A percentile compares a stretch with the other conserved stretches of the same genome.
These are phyloP conservation scores for Tyrophagus putrescentiae DNA, from an alignment of 1,140 invertebrate species.

Conservation along the genomic window DNA sequence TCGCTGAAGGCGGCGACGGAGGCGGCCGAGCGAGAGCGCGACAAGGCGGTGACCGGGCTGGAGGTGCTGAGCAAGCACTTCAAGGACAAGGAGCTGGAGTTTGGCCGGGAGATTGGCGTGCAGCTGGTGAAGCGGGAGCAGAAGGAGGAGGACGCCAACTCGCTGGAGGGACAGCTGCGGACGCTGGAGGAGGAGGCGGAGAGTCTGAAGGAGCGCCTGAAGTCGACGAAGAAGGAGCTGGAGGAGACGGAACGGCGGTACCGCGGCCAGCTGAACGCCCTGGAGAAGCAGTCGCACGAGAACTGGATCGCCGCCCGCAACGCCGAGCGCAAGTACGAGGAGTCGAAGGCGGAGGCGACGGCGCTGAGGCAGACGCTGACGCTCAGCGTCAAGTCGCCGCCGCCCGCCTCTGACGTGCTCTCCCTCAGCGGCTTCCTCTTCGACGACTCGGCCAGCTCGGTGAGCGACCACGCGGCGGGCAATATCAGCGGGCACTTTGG, in stretches of 20 bases:
- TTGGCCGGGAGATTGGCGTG: conserved; percentile 24
- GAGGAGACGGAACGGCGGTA: conserved; percentile 58
- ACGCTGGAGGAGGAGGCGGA: conserved; percentile 17
- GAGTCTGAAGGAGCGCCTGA: conserved; percentile 17
- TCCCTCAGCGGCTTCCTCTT: conserved; percentile 5
- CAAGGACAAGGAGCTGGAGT: conserved; percentile 26
- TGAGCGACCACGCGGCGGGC: conserved; percentile 1
- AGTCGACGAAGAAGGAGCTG: conserved; percentile 51
- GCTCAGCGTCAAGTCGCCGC: conserved; percentile 13
- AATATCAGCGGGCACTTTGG: no score
- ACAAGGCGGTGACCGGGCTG: conserved; percentile 20
- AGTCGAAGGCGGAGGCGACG: conserved; percentile 54
- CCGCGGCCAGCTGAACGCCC: conserved; percentile 51
- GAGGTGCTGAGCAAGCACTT: conserved; percentile 24
- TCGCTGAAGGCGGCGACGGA: conserved; percentile 16
- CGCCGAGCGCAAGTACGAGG: conserved; percentile 55
- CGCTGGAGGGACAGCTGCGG: conserved; percentile 13
- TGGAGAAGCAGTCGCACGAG: conserved; percentile 58
- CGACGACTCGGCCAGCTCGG: conserved; percentile 16
- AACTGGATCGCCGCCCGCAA: conserved; percentile 57
- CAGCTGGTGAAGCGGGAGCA: conserved; percentile 23
- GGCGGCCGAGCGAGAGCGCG: conserved; percentile 13
- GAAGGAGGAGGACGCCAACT: conserved; percentile 23
- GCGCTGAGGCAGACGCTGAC: conserved; percentile 20
- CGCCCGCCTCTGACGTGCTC: background rate